Evolutionary conservation across 2,888 invertebrate species (phyloP).

Genomic region (Galerucella pusilla): DNA sequence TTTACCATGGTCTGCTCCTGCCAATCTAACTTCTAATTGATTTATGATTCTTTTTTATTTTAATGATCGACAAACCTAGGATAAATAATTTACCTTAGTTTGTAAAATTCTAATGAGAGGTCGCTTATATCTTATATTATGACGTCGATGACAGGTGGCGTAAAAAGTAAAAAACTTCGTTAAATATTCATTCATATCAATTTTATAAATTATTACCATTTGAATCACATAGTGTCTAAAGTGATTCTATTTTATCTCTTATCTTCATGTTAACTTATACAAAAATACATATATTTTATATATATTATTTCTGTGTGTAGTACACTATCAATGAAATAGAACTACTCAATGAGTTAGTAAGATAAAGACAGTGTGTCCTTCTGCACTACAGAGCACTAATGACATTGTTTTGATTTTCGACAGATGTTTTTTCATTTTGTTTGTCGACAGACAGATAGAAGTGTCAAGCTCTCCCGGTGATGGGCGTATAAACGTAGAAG

Average conservation of each 20-base stretch:
- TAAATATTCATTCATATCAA: background rate
- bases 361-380: no score
- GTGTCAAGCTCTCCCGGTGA: slow-evolving; percentile 37
- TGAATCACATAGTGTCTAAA: background rate
- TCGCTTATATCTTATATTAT: background rate
- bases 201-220: background rate
- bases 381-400: no score
- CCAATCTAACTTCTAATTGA: slow-evolving; percentile 49
- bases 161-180: background rate
- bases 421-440: slow-evolving; percentile 22
- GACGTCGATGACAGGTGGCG: slow-evolving; percentile 9
- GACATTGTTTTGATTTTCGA: slow-evolving; percentile 14
- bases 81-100: slow-evolving; percentile 51
- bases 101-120: slow-evolving; percentile 18
- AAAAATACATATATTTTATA: no score
- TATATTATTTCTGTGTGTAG: no score
- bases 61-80: slow-evolving; percentile 52
- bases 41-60: slow-evolving; percentile 52
- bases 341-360: no score
- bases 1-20: slow-evolving; percentile 59
- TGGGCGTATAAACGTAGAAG: slow-evolving; percentile 41
- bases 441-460: slow-evolving; percentile 16
- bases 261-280: no score
- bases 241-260: no score
- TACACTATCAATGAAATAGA: no score